Base-by-base conservation (phyloP, 2,797 vertebrate genomes). In the Typhlichthys eigenmanni region DNA sequence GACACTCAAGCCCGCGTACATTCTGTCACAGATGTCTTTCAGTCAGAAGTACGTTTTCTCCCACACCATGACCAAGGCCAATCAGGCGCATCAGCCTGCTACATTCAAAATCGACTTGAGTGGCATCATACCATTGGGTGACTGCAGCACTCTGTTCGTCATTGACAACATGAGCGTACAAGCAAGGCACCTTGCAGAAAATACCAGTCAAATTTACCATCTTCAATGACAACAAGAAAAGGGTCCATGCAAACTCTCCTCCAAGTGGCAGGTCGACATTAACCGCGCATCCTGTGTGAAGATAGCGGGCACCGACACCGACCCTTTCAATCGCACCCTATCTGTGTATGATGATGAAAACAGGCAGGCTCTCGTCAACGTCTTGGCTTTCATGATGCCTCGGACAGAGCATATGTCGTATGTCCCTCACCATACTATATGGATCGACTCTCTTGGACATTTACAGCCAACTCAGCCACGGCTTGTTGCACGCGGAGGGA, bases 311-410 rank as follows among this genome's bases (percentile, higher is more conserved):
- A 64, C 62, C 0, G 46, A 57, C 29, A 47, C 54, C 6, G 29
- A 34, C 6, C 54, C 54, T 24, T 64, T 64, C 12, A 5, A 13
- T 1, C 47, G 47, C 3, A 49, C 29, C 8, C 5, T 13, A 8
- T 12, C 62, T 4, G 55, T 43, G 29, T 14, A 43, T 29, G 47
- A 64, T 5, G 62, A 55, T 1, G 55, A 51, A 3, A 55, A 64
- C 47, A 57, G 14, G 12, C 62, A 57, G 24, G 47, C 62, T 3
- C 13, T 64, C 0, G 14, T 43, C 47, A 64, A 64, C 8, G 55
- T 64, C 0, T 57, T 57, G 12, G 24, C 54, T 13, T 64, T 64
- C 55, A 57, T 64, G 62, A 64, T 64, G 47, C 12, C n/a, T 64
- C 45, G 3, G 54, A 64, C 54, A 9, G n/a, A 38, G 62, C 54